These are phyloP conservation scores for Dryoscopus gambensis DNA, from an alignment of 2,113 vertebrate species.

Conservation along the genomic window DNA sequence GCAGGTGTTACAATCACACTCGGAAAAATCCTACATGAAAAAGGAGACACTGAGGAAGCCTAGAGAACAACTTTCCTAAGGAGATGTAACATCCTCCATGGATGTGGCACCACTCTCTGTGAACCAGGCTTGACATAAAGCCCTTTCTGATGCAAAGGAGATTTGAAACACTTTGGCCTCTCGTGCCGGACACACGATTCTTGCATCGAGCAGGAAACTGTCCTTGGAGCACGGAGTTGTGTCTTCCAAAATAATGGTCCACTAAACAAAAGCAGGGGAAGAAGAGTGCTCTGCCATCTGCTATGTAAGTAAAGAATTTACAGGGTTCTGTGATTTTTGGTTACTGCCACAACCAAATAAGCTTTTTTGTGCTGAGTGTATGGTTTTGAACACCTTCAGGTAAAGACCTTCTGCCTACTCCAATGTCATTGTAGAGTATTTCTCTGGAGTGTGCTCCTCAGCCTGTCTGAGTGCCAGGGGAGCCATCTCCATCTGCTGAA, in stretches of 20 bases:
- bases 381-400: neutral
- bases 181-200: fast-evolving
- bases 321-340: neutral
- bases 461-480: neutral
- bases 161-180: neutral
- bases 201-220: neutral
- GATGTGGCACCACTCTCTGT: neutral
- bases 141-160: neutral
- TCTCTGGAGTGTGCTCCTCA: neutral
- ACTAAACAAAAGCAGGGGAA: neutral
- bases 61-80: neutral
- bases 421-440: neutral
- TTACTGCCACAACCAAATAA: neutral
- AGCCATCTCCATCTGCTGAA: neutral
- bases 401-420: neutral
- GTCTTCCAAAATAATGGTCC: neutral
- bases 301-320: neutral
- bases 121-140: neutral
- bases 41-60: neutral
- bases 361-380: neutral
- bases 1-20: neutral
- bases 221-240: neutral
- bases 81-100: fast-evolving
- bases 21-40: neutral
- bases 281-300: neutral